Conservation (phyloP, 1,140 invertebrate species). For the Philotrypesis tridentata region DNA sequence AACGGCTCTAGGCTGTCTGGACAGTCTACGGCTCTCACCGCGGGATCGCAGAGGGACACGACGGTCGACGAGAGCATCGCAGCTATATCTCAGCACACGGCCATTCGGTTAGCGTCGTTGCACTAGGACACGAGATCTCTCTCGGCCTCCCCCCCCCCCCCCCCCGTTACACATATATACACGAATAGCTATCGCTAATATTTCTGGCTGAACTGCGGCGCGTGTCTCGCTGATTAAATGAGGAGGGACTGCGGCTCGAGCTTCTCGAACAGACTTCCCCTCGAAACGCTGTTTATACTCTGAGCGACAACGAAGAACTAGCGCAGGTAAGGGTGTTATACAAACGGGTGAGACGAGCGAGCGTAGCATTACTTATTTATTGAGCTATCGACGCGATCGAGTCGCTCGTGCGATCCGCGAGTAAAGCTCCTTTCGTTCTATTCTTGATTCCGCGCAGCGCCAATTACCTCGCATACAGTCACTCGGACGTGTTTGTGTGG, state of each 20-base stretch:
- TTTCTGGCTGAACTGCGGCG: conserved; percentile 3
- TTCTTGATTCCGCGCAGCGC: too few relatives aligned
- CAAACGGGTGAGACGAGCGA: too few relatives aligned
- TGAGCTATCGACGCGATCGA: background rate
- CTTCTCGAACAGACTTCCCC: background rate
- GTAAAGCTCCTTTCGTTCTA: too few relatives aligned
- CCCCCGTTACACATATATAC: conserved; percentile 4
- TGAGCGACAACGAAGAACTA: background rate
- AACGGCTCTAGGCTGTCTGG: background rate
- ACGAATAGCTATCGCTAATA: conserved; percentile 4
- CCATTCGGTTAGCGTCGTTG: conserved; percentile 47
- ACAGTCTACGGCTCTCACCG: background rate
- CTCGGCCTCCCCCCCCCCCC: too few relatives aligned
- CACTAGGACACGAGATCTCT: background rate
- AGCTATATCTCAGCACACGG: too few relatives aligned
- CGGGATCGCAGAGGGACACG: too few relatives aligned
- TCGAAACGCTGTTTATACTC: background rate
- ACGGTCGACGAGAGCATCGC: too few relatives aligned
- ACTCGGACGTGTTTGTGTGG: too few relatives aligned
- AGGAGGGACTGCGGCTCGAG: conserved; percentile 25
- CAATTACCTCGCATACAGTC: too few relatives aligned
- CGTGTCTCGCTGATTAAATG: conserved; percentile 20
- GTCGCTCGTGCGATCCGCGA: too few relatives aligned
- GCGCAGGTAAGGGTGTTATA: background rate
- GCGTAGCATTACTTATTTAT: too few relatives aligned